These are phyloP conservation scores for Nyctibius bracteatus DNA, from an alignment of 2,113 vertebrate species.

Conservation along the genomic window DNA sequence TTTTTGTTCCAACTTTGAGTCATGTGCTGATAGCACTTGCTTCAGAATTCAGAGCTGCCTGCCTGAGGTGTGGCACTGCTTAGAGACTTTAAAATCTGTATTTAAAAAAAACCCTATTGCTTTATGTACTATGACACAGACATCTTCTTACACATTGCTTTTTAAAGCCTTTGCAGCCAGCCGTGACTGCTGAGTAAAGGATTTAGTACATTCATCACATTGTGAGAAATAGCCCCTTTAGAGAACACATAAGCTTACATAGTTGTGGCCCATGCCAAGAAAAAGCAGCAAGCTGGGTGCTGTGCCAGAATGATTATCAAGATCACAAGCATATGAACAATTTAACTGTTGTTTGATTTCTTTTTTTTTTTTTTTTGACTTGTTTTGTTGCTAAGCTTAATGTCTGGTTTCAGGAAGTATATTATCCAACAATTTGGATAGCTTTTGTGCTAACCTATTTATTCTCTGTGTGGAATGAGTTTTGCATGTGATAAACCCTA, in stretches of 20 bases:
- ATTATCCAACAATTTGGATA: neutral
- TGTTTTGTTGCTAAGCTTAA: neutral
- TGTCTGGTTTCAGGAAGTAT: neutral
- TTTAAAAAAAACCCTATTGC: neutral
- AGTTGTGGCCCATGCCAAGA: neutral
- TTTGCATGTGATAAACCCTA: neutral
- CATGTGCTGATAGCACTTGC: neutral
- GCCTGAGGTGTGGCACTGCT: neutral
- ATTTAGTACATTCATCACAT: neutral
- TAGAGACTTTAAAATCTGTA: neutral
- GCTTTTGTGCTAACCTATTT: neutral
- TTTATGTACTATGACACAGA: neutral
- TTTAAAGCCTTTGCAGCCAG: neutral
- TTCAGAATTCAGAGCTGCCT: neutral
- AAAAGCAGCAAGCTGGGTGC: neutral
- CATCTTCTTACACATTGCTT: neutral
- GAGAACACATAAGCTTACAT: neutral
- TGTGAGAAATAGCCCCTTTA: constrained; percentile 24
- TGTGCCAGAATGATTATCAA: neutral
- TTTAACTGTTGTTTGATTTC: neutral
- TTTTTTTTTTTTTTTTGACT: neutral
- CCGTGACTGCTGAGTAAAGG: neutral
- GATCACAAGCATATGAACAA: neutral
- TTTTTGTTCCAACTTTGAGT: neutral
- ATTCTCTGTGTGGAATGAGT: neutral